These are phyloP conservation scores for Oncopodura yosiiana DNA, from an alignment of 1,140 invertebrate genomes.

Conservation along the genomic window DNA sequence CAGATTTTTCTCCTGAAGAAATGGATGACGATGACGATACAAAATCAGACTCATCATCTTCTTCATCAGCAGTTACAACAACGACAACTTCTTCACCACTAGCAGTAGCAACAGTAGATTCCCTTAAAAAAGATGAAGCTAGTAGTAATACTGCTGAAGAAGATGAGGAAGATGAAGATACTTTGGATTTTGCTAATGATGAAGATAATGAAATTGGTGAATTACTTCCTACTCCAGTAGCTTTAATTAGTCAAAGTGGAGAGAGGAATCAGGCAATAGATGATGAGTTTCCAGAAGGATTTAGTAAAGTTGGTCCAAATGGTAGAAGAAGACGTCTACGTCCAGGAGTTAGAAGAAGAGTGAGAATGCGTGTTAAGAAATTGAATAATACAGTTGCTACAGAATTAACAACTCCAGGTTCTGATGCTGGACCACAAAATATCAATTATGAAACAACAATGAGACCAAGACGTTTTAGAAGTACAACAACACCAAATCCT, in stretches of 20 bases:
- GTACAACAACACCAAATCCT: too few relatives aligned
- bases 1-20: too few relatives aligned
- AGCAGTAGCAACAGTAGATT: not conserved
- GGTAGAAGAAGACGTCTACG: conserved; percentile 3
- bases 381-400: conserved; percentile 3
- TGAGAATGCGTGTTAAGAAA: conserved; percentile 20
- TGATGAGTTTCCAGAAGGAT: conserved; percentile 31
- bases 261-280: conserved; percentile 17
- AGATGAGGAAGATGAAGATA: conserved; percentile 1
- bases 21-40: too few relatives aligned
- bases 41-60: too few relatives aligned
- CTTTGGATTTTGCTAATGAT: not conserved
- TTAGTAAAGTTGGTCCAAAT: conserved; percentile 19
- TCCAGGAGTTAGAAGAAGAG: conserved; percentile 1
- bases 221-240: conserved; percentile 25
- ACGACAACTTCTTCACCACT: not conserved
- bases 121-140: not conserved
- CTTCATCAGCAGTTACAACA: not conserved
- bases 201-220: conserved; percentile 18
- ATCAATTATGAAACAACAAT: not conserved
- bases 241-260: conserved; percentile 17
- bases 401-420: not conserved
- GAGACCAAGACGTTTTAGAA: too few relatives aligned
- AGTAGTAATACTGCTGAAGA: not conserved
- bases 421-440: not conserved